Percentiles rank a stretch among this genome's conserved stretches.
Conservation (phyloP, 2,888 invertebrate species). For the Podotricha telesiphe region DNA sequence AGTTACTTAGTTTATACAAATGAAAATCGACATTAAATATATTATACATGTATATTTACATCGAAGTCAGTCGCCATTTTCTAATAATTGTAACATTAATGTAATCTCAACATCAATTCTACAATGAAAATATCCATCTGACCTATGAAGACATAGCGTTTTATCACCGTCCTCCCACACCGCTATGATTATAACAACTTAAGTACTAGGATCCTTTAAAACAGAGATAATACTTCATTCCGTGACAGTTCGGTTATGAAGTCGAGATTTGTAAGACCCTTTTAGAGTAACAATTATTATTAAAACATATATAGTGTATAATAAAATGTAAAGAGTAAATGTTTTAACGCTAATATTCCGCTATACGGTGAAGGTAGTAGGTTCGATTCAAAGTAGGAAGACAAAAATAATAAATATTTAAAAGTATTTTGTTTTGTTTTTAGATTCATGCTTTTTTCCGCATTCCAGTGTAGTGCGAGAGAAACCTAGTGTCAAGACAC, state of each 20-base stretch:
- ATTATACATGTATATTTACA: neutral
- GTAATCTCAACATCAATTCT: slow-evolving; percentile 31
- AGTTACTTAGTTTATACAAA: too few species aligned
- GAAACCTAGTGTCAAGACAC: too few species aligned
- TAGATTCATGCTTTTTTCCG: too few species aligned
- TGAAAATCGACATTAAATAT: too few species aligned
- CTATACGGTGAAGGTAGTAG: too few species aligned
- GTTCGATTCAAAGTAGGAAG: too few species aligned
- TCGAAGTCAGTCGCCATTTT: neutral
- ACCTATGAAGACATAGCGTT: slow-evolving; percentile 46
- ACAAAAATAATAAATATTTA: too few species aligned
- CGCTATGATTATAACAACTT: slow-evolving; percentile 40
- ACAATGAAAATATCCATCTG: slow-evolving; percentile 43
- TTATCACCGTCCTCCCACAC: slow-evolving; percentile 47
- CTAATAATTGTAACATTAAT: slow-evolving; percentile 11
- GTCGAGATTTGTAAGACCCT: slow-evolving; percentile 13
- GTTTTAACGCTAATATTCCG: neutral
- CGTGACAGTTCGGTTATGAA: slow-evolving; percentile 31
- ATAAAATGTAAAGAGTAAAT: neutral
- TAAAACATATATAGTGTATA: neutral
- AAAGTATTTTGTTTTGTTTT: too few species aligned
- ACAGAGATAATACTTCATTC: slow-evolving; percentile 37
- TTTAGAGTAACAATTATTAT: slow-evolving; percentile 17
- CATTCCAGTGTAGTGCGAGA: too few species aligned
- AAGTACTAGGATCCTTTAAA: slow-evolving; percentile 38